Conservation (phyloP, 2,113 vertebrate genomes). For the Muntiacus muntjak region DNA sequence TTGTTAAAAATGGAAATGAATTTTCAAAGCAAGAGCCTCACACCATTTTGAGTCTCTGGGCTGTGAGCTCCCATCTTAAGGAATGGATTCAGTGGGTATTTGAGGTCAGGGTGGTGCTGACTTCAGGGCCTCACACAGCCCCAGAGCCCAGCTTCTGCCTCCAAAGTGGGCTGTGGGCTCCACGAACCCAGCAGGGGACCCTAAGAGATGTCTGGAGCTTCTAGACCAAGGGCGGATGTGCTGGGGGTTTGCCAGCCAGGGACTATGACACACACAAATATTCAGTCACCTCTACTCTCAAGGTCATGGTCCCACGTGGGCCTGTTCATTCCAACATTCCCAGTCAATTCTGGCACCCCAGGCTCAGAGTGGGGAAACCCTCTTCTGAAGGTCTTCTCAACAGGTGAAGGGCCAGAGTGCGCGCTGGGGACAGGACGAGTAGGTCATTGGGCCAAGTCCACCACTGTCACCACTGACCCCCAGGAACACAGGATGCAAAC, state of each 20-base stretch:
- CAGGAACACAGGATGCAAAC: neutral
- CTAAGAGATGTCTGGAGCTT: neutral
- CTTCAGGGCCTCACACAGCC: accelerated
- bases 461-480: neutral
- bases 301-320: neutral
- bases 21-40: neutral
- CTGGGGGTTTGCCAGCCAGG: neutral
- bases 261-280: neutral
- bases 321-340: neutral
- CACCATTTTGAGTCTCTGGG: neutral
- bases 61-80: neutral
- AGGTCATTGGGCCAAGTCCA: accelerated
- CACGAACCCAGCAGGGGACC: neutral
- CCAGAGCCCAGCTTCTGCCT: neutral
- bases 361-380: neutral
- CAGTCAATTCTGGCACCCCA: neutral
- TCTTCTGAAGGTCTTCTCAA: neutral
- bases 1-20: neutral
- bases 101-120: neutral
- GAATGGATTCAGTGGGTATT: neutral
- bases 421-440: accelerated
- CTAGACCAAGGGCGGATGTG: neutral
- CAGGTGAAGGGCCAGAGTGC: neutral
- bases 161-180: neutral
- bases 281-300: neutral